These are phyloP conservation scores for Blastobasis adustella DNA, from an alignment of 2,888 invertebrate genomes.

Conservation along the genomic window DNA sequence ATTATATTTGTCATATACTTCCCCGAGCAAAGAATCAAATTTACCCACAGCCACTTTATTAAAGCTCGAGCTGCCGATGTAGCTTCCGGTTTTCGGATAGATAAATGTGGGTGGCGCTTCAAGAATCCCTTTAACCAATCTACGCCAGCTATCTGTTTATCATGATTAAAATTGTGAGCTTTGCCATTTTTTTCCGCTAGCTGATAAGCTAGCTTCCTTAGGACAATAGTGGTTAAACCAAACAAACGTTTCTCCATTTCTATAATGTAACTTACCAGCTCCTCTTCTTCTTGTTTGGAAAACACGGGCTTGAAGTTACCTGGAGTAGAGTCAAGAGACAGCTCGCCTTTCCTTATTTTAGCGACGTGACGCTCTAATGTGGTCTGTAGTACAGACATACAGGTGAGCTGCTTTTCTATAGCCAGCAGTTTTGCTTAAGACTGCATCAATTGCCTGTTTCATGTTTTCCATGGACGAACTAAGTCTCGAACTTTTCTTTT, in stretches of 20 bases:
- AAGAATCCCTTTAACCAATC: constrained; percentile 14
- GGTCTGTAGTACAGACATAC: constrained; percentile 12
- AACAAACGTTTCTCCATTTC: constrained; percentile 10
- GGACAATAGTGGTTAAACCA: constrained; percentile 13
- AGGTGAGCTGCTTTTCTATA: constrained; percentile 11
- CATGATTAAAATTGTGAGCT: constrained; percentile 8
- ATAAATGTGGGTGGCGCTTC: constrained; percentile 12
- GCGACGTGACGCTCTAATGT: constrained; percentile 8
- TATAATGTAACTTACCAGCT: constrained; percentile 9
- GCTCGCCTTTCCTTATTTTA: constrained; percentile 3
- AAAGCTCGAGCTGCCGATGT: constrained; percentile 10
- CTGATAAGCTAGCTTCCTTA: too few species aligned
- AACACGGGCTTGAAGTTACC: constrained; percentile 6
- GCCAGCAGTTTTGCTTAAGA: constrained; percentile 10
- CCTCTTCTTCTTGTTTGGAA: constrained; percentile 8
- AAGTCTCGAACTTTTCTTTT: constrained; percentile 10
- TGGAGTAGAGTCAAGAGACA: background rate
- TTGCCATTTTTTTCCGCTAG: too few species aligned
- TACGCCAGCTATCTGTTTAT: constrained; percentile 8
- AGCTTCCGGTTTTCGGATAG: constrained; percentile 12
- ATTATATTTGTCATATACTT: background rate
- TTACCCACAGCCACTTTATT: constrained; percentile 1
- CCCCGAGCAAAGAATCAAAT: background rate
- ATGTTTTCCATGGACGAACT: constrained; percentile 11
- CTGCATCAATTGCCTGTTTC: constrained; percentile 9